Conservation (phyloP, 2,797 vertebrate genomes). For the Anguilla megastoma region DNA sequence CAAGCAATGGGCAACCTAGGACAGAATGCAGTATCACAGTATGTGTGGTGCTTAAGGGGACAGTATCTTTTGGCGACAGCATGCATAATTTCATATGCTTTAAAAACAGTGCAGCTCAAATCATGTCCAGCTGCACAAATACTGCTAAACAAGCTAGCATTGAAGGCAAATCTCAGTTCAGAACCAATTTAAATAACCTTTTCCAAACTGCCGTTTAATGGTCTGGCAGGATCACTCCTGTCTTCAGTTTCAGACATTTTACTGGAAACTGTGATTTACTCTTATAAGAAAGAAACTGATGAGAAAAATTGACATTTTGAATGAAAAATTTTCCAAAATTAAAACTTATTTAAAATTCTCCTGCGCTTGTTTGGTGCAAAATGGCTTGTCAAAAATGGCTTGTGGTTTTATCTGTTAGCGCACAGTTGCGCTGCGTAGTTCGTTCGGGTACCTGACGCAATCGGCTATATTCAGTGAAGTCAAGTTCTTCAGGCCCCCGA, state of each 20-base stretch:
- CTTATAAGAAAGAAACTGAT: background rate
- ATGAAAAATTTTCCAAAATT: slow-evolving; percentile 21
- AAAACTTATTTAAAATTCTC: background rate
- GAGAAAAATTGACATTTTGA: background rate
- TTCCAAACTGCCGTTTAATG: slow-evolving; percentile 10
- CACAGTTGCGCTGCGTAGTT: background rate
- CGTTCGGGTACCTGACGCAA: slow-evolving; percentile 17
- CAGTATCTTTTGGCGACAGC: background rate
- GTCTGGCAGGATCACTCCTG: slow-evolving; percentile 22
- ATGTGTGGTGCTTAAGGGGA: background rate
- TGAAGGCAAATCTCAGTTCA: slow-evolving; percentile 22
- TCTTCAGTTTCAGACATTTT: slow-evolving; percentile 19
- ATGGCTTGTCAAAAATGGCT: background rate
- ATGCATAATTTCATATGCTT: background rate
- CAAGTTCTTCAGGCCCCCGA: slow-evolving; percentile 27
- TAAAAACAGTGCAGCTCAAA: background rate
- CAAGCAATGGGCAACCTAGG: background rate
- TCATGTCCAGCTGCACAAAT: slow-evolving; percentile 32
- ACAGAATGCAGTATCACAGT: background rate
- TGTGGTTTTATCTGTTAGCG: background rate
- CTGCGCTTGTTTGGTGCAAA: background rate
- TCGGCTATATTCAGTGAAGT: slow-evolving; percentile 22
- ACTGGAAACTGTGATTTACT: slow-evolving; percentile 12
- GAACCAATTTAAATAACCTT: slow-evolving; percentile 28
- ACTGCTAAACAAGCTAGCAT: background rate